phyloP scores from a whole-genome alignment of 2,888 invertebrate genomes.

The Erebia ligea region DNA sequence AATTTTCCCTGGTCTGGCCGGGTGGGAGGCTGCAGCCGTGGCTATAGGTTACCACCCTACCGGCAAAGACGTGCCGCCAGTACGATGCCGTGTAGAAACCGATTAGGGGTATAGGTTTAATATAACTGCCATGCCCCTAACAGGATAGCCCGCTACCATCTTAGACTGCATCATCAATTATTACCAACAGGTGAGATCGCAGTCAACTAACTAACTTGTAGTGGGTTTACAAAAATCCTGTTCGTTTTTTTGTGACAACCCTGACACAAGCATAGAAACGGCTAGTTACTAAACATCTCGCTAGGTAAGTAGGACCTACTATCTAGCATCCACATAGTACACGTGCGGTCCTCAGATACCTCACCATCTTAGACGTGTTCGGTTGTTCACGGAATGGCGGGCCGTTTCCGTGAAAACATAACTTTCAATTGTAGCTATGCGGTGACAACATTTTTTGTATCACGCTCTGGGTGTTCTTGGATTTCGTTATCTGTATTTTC shows the following conservation, averaged over 20 bases:
- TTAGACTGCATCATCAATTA: no score
- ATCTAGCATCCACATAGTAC: not conserved
- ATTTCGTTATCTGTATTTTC: constrained; percentile 10
- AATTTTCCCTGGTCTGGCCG: no score
- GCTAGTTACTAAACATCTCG: constrained; percentile 1
- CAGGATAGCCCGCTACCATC: no score
- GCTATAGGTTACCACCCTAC: no score
- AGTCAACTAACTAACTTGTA: no score
- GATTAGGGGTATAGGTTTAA: no score
- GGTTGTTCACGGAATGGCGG: constrained; percentile 33
- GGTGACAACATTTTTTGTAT: constrained; percentile 31
- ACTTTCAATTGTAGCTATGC: constrained; percentile 39
- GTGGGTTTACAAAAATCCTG: no score
- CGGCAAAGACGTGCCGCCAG: no score
- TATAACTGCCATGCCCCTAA: no score
- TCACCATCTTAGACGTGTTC: constrained; percentile 32
- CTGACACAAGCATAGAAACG: not conserved
- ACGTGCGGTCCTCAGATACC: constrained; percentile 28
- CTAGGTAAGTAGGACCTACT: not conserved
- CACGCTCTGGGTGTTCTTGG: constrained; percentile 18
- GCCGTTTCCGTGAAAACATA: constrained; percentile 36
- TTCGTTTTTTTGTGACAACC: not conserved
- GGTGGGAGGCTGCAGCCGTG: no score
- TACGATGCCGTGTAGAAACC: no score
- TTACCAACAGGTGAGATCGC: no score